phyloP scores from a whole-genome alignment of 2,888 invertebrate species.

The Beris morrisii region DNA sequence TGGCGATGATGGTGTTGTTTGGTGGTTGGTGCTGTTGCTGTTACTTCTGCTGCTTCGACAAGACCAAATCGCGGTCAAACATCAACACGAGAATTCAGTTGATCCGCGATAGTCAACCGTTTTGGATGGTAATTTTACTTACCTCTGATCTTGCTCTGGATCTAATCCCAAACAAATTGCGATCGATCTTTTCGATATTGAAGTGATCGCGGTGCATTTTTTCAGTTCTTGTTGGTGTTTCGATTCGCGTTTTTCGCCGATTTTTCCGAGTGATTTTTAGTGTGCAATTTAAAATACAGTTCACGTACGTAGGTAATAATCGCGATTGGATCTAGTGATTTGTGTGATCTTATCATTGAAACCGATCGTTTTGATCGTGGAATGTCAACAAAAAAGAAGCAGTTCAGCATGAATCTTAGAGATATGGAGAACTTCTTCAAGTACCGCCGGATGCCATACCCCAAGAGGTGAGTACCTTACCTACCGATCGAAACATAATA shows the following conservation, averaged over 20 bases:
- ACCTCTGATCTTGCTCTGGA: constrained; percentile 13
- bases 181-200: background rate
- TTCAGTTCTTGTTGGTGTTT: background rate
- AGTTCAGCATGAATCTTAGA: constrained; percentile 42
- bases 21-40: background rate
- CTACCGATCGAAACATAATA: background rate
- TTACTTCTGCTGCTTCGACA: constrained; percentile 12
- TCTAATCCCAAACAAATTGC: constrained; percentile 15
- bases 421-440: constrained; percentile 54
- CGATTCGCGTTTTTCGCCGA: no score
- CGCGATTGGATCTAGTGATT: no score
- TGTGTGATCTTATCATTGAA: no score
- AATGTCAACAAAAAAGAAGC: constrained; percentile 33
- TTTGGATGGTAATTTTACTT: constrained; percentile 47
- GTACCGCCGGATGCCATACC: constrained; percentile 55
- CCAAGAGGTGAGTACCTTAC: constrained; percentile 51
- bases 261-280: no score
- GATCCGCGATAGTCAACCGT: constrained; percentile 52
- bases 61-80: constrained; percentile 39
- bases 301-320: no score
- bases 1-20: no score
- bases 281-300: no score
- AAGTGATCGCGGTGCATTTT: background rate
- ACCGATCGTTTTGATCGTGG: constrained; percentile 6
- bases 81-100: constrained; percentile 47